phyloP scores from a whole-genome alignment of 2,113 vertebrate genomes.

The human (Homo sapiens) region GRCh38 chr1:40661001-40661500 shows the following conservation, averaged over 20 bases:
- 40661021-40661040: neutral
- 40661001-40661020: neutral
- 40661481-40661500: neutral
- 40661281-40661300: slow-evolving; percentile 36
- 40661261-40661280: neutral
- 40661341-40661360: neutral
- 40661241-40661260: neutral
- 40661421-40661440: neutral
- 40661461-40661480: slow-evolving; percentile 29
- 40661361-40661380: neutral
- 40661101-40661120: neutral
- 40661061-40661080: neutral
- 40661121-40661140: slow-evolving; percentile 1
- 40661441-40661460: neutral
- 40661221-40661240: neutral
- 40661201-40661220: neutral
- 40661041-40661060: neutral
- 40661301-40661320: slow-evolving; percentile 4
- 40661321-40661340: slow-evolving; percentile 12
- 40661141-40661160: neutral
- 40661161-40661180: neutral
- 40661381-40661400: neutral
- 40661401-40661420: neutral
- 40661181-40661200: neutral
- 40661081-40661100: neutral